phyloP scores from a whole-genome alignment of 1,140 invertebrate species.

The Achatina immaculata region DNA sequence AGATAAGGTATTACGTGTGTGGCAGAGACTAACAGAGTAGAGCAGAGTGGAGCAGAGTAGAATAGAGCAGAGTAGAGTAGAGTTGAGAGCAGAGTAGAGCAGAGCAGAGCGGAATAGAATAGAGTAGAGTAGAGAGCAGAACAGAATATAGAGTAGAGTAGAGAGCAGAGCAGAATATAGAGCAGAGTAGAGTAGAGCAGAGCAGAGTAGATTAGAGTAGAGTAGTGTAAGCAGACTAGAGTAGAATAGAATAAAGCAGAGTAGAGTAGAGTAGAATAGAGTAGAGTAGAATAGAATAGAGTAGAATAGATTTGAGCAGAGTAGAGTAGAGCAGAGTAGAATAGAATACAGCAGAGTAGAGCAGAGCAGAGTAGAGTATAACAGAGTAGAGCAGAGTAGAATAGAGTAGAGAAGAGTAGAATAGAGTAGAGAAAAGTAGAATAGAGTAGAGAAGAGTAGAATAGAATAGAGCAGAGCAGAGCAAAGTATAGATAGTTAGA shows the following conservation, averaged over 20 bases:
- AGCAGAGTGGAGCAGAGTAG: slow-evolving; percentile 6
- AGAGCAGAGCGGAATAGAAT: too few relatives aligned
- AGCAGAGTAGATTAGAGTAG: too few relatives aligned
- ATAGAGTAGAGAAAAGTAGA: background rate
- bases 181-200: background rate
- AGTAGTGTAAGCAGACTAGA: background rate
- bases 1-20: too few relatives aligned
- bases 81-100: background rate
- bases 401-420: background rate
- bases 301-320: background rate
- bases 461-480: background rate
- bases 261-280: background rate
- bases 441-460: background rate
- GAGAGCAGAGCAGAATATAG: too few relatives aligned
- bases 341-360: too few relatives aligned
- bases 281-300: background rate
- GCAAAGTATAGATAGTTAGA: background rate
- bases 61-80: background rate
- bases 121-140: too few relatives aligned
- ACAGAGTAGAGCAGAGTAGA: background rate
- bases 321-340: background rate
- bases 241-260: background rate
- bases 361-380: too few relatives aligned
- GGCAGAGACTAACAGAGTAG: background rate
- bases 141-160: too few relatives aligned